A percentile compares a stretch with the other conserved stretches of the same genome.
These are phyloP conservation scores for Deilephila elpenor DNA, from an alignment of 2,888 invertebrate species.

Conservation along the genomic window DNA sequence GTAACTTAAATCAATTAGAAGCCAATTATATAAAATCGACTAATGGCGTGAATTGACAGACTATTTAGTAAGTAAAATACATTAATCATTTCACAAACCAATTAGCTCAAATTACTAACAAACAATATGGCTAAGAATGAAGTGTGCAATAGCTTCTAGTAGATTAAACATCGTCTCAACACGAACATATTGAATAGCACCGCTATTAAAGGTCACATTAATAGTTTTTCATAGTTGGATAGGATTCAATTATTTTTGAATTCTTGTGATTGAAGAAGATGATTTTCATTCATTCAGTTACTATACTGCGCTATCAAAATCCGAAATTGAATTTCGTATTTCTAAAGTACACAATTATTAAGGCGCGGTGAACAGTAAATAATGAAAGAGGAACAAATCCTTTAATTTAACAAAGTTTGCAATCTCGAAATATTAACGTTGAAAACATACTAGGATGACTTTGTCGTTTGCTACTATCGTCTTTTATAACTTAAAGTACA, in stretches of 20 bases:
- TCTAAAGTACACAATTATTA: too few species aligned
- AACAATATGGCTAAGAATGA: background rate
- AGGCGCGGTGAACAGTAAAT: too few species aligned
- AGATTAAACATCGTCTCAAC: background rate
- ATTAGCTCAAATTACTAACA: background rate
- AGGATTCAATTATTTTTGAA: too few species aligned
- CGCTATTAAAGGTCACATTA: background rate
- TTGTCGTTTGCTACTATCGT: too few species aligned
- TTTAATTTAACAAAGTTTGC: too few species aligned
- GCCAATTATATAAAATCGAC: background rate
- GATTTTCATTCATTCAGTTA: too few species aligned
- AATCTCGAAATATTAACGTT: too few species aligned
- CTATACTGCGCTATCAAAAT: too few species aligned
- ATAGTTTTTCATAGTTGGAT: background rate
- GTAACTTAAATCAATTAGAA: background rate
- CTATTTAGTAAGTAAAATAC: background rate
- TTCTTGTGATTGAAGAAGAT: too few species aligned
- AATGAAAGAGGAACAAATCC: too few species aligned
- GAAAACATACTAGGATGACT: too few species aligned
- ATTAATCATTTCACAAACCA: background rate
- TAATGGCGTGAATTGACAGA: background rate
- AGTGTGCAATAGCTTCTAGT: background rate
- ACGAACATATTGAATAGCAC: background rate
- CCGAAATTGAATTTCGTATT: too few species aligned
- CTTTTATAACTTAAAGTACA: background rate